These are phyloP conservation scores for Alexandromys fortis DNA, from an alignment of 2,113 vertebrate genomes.

Conservation along the genomic window DNA sequence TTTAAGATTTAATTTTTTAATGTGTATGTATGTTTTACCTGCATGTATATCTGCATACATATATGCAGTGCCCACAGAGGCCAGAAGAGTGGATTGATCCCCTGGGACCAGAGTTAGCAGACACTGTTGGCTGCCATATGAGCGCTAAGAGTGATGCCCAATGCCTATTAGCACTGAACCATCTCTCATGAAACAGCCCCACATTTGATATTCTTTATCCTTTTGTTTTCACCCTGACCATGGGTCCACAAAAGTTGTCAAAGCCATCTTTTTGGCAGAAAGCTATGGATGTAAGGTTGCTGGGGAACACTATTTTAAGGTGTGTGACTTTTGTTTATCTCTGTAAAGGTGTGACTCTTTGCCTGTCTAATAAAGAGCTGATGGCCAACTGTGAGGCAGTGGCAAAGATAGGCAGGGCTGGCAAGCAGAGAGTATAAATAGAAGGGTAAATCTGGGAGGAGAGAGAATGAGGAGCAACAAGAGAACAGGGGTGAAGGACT, in stretches of 20 bases:
- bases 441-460: no score
- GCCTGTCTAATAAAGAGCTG: no score
- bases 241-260: slow-evolving; percentile 8
- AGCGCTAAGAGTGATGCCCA: neutral
- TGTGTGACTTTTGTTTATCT: no score
- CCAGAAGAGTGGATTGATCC: neutral
- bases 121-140: neutral
- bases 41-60: neutral
- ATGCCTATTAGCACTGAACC: neutral
- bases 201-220: slow-evolving; percentile 37
- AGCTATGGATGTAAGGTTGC: neutral
- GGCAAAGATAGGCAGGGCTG: no score
- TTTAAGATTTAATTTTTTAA: neutral
- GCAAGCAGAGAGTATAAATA: no score
- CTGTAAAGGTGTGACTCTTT: no score
- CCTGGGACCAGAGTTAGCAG: neutral
- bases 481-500: no score
- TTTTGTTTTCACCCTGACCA: neutral
- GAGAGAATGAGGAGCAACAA: no score
- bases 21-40: neutral
- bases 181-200: neutral
- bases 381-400: no score
- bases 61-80: neutral
- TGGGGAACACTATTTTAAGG: no score
- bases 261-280: slow-evolving; percentile 26